phyloP scores from a whole-genome alignment of 2,888 invertebrate species.

The Anthophora plumipes region DNA sequence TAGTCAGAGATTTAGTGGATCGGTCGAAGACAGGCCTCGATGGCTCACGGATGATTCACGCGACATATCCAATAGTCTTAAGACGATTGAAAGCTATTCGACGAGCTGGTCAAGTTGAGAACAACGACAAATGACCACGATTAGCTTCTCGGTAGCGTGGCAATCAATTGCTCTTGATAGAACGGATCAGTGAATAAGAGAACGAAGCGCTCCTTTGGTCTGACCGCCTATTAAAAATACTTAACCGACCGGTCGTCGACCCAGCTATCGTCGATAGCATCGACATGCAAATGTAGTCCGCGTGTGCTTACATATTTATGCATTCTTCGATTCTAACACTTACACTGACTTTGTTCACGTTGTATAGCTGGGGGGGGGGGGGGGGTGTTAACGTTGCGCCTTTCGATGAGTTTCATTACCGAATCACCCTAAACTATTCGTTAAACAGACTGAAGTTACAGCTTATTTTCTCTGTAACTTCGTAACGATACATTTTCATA shows the following conservation, averaged over 20 bases:
- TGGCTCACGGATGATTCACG: conserved; percentile 33
- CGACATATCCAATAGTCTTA: conserved; percentile 39
- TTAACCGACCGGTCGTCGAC: conserved; percentile 73
- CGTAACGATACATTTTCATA: conserved; percentile 1
- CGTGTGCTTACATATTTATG: conserved; percentile 62
- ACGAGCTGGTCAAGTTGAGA: conserved; percentile 23
- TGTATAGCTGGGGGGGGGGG: conserved; percentile 42
- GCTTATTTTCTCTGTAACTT: conserved; percentile 14
- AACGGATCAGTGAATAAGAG: conserved; percentile 71
- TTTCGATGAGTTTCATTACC: conserved; percentile 43
- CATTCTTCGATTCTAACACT: conserved; percentile 62
- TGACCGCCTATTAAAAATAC: conserved; percentile 81
- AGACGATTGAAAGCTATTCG: conserved; percentile 63
- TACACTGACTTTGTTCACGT: conserved; percentile 47
- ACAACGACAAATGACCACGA: conserved; percentile 57
- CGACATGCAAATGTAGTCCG: conserved; percentile 65
- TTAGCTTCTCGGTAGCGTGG: conserved; percentile 66
- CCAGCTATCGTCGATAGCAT: conserved; percentile 60
- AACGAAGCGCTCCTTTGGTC: conserved; percentile 73
- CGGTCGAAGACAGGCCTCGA: conserved; percentile 18
- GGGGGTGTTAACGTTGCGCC: too few relatives aligned
- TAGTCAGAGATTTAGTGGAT: conserved; percentile 16
- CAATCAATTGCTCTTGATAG: conserved; percentile 76
- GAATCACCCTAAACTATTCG: too few relatives aligned
- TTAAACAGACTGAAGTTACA: not conserved